Conservation (phyloP, 2,113 vertebrate species). For the Albula glossodonta region DNA sequence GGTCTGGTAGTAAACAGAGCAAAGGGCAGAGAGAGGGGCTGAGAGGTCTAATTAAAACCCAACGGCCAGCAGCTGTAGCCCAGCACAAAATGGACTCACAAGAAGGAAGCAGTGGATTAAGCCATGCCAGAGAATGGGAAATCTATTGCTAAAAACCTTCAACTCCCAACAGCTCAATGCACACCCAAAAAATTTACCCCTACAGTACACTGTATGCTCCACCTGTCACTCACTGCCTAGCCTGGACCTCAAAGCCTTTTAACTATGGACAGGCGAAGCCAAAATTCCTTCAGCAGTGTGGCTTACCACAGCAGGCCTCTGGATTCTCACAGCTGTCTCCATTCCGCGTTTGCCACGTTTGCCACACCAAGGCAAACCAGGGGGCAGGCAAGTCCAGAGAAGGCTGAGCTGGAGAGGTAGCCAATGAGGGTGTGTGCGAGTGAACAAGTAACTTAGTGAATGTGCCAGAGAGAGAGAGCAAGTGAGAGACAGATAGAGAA, state of each 20-base stretch:
- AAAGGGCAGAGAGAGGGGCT: slow-evolving; percentile 47
- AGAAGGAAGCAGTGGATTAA: slow-evolving; percentile 6
- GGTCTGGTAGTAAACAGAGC: slow-evolving; percentile 44
- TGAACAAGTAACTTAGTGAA: slow-evolving; percentile 46
- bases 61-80: slow-evolving; percentile 68
- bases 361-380: slow-evolving; percentile 66
- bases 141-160: too few species aligned
- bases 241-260: neutral
- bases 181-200: too few species aligned
- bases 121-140: neutral
- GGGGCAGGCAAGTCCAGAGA: slow-evolving; percentile 61
- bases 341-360: slow-evolving; percentile 69
- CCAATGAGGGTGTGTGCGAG: slow-evolving; percentile 52
- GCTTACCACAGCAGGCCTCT: slow-evolving; percentile 82
- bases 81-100: slow-evolving; percentile 70
- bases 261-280: slow-evolving; percentile 5
- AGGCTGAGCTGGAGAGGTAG: slow-evolving; percentile 58
- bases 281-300: slow-evolving; percentile 26
- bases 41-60: slow-evolving; percentile 77
- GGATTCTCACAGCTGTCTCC: slow-evolving; percentile 80
- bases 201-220: neutral
- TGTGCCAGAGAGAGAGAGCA: slow-evolving; percentile 47
- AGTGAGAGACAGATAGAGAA: slow-evolving; percentile 26
- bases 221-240: neutral
- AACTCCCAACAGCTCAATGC: neutral